Evolutionary conservation across 2,113 vertebrate species (phyloP), one percentile per base, ranked within the genome.

Genomic region (Mystacornis crossleyi): DNA sequence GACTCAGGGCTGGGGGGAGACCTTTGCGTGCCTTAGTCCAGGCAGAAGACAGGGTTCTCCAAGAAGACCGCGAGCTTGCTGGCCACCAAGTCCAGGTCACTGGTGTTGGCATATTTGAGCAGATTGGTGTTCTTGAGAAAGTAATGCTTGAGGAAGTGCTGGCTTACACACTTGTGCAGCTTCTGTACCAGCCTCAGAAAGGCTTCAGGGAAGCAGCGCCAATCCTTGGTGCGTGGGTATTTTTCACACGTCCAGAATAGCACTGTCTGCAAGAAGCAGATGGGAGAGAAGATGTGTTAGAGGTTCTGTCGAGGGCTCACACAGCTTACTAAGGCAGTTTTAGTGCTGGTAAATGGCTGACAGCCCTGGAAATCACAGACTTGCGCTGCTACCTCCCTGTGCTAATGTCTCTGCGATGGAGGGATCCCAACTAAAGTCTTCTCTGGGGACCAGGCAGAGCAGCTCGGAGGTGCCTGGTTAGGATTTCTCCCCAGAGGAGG

Each of bases 181-280:
- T 98, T 98, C 88, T 95, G 96, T 67, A 98, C 98, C 94, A 99
- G 95, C 31, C 98, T 98, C 73, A 98, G 93, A 58, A 98, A 98
- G 64, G 98, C 97, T 86, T 88, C 94, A 6, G 71, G 80, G 96
- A 98, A 98, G 84, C 97, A 95, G 95, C 86, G 91, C 98, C 98
- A 98, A 91, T 98, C 98, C 85, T 98, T 98, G 74, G 88, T 74
- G 65, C 93, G 97, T 7, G 98, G 98, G 84, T 98, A 98, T 91
- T 99, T 99, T 98, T 99, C 98, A 73, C 98, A 98, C 23, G 98
- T 98, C 98, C 98, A 98, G 90, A 99, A 98, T 80, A 99, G 97
- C 84, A 99, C 97, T 3, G 96, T 98, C 99, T 99, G 97, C 5
- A 92, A 92, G 91, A 60, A 96, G 81, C 93, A 95, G 95, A 96